These are phyloP conservation scores for Lophotriccus pileatus DNA, from an alignment of 2,797 vertebrate species.

Conservation along the genomic window DNA sequence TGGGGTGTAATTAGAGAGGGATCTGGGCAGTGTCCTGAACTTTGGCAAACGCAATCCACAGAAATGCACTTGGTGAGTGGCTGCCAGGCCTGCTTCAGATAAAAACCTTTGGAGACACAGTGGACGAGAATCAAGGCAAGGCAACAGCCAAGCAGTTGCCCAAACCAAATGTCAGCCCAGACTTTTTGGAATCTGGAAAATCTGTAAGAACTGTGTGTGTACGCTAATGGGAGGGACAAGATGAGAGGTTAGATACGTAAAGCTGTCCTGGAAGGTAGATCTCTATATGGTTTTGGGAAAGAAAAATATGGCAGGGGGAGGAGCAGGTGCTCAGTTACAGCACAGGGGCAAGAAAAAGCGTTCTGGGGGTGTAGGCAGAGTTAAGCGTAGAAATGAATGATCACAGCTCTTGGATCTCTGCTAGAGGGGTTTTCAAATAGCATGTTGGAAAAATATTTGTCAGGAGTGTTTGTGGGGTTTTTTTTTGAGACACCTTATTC, in stretches of 20 bases:
- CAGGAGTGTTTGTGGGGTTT: neutral
- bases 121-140: neutral
- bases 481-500: neutral
- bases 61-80: neutral
- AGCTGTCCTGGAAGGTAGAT: neutral
- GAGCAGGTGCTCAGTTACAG: too few relatives aligned
- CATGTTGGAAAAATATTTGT: neutral
- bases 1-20: neutral
- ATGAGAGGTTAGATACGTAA: neutral
- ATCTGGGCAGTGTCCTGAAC: neutral
- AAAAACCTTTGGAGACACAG: neutral
- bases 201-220: neutral
- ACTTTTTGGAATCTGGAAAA: neutral
- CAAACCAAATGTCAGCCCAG: neutral
- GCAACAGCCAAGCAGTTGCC: neutral
- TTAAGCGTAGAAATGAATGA: neutral
- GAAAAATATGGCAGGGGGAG: neutral
- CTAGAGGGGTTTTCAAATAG: neutral
- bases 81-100: neutral
- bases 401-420: rapidly evolving
- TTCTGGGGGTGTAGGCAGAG: neutral
- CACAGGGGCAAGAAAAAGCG: neutral
- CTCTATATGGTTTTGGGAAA: neutral
- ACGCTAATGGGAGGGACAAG: neutral
- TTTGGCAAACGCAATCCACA: neutral